Conservation (phyloP, 2,888 invertebrate species). For the Oscheius sp. region DNA sequence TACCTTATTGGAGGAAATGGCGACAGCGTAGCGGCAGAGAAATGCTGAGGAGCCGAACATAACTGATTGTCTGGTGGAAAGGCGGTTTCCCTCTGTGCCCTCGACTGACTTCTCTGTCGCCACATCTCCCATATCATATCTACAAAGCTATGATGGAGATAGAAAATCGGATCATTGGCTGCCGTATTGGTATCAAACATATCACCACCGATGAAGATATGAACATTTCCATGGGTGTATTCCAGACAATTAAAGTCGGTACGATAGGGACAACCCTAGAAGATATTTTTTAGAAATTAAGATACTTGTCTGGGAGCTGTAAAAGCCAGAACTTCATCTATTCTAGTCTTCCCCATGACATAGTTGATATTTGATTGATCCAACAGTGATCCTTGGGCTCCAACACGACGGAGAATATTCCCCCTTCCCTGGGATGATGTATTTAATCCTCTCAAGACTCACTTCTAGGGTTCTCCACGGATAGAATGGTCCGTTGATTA, state of each 20-base stretch:
- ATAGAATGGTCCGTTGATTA: constrained; percentile 54
- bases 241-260: constrained; percentile 57
- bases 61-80: constrained; percentile 58
- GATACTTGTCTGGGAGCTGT: constrained; percentile 55
- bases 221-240: constrained; percentile 63
- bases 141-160: constrained; percentile 70
- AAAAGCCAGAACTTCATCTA: constrained; percentile 63
- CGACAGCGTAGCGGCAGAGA: constrained; percentile 45
- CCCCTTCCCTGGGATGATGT: constrained; percentile 34
- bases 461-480: constrained; percentile 57
- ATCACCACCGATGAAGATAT: constrained; percentile 61
- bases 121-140: constrained; percentile 70
- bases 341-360: constrained; percentile 49
- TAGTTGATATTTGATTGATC: constrained; percentile 48
- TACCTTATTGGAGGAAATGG: constrained; percentile 50
- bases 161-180: constrained; percentile 71
- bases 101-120: constrained; percentile 39
- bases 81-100: constrained; percentile 43
- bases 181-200: constrained; percentile 58
- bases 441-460: constrained; percentile 1
- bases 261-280: constrained; percentile 51
- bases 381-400: constrained; percentile 49
- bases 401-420: constrained; percentile 48
- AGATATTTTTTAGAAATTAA: background rate
- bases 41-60: constrained; percentile 59